These are phyloP conservation scores for Cyanoderma ruficeps DNA, from an alignment of 2,113 vertebrate species.

Conservation along the genomic window DNA sequence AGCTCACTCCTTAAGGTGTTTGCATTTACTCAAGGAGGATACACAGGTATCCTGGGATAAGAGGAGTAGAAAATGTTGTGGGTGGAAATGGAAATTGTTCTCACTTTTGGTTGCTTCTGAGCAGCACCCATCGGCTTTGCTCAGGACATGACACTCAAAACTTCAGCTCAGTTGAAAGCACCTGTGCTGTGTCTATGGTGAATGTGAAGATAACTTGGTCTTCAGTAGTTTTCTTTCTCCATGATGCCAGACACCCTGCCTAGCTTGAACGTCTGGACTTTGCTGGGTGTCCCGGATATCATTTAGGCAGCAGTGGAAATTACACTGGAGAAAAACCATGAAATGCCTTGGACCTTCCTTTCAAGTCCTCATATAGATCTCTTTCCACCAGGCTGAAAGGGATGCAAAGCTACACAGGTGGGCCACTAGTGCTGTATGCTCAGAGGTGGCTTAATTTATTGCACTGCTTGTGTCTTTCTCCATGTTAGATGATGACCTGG, in stretches of 20 bases:
- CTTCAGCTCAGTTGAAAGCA: neutral
- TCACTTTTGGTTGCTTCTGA: neutral
- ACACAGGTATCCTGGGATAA: neutral
- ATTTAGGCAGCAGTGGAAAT: neutral
- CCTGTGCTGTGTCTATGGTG: neutral
- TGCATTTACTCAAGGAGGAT: neutral
- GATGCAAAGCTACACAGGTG: neutral
- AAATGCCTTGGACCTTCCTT: neutral
- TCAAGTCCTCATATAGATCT: neutral
- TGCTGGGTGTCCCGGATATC: neutral
- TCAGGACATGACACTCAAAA: neutral
- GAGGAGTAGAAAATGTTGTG: neutral
- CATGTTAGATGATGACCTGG: too few species aligned
- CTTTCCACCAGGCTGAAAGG: neutral
- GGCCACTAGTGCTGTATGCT: neutral
- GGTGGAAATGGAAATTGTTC: neutral
- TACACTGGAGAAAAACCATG: neutral
- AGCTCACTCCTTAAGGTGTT: neutral
- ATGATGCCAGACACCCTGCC: neutral
- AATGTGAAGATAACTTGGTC: accelerated
- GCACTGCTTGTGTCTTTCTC: neutral
- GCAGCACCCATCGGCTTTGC: accelerated
- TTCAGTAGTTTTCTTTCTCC: neutral
- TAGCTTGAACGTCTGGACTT: neutral
- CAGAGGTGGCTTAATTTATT: neutral